Evolutionary conservation across 2,113 vertebrate genomes (phyloP).

Genomic region (Eurystomus gularis): DNA sequence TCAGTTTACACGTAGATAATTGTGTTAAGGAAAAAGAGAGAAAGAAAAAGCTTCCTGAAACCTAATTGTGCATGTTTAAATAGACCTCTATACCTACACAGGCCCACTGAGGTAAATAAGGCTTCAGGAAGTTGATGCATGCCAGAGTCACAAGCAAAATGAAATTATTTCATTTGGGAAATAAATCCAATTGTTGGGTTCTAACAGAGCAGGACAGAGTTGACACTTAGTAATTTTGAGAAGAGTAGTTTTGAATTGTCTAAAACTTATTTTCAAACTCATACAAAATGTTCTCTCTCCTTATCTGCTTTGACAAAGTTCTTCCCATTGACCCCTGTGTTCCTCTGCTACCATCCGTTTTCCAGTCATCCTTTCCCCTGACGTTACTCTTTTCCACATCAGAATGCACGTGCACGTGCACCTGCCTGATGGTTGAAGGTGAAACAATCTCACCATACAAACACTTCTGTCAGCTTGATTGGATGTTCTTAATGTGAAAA

Average conservation of each 20-base stretch:
- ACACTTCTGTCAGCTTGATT: not conserved
- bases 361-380: not conserved
- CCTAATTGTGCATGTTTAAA: not conserved
- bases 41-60: not conserved
- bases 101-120: not conserved
- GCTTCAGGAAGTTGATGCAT: not conserved
- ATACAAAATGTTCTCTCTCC: not conserved
- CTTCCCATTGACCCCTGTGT: fast-evolving
- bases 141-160: not conserved
- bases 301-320: not conserved
- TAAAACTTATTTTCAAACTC: not conserved
- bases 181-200: not conserved
- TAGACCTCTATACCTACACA: not conserved
- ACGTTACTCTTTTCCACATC: not conserved
- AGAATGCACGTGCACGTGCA: fast-evolving
- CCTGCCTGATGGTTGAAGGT: not conserved
- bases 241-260: not conserved
- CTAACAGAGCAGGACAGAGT: not conserved
- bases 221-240: not conserved
- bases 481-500: not conserved
- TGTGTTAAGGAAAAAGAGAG: not conserved
- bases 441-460: not conserved
- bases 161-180: not conserved
- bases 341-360: not conserved
- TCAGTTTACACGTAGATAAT: not conserved